These are phyloP conservation scores for Latrodectus geometricus DNA, from an alignment of 1,140 invertebrate genomes.

Conservation along the genomic window DNA sequence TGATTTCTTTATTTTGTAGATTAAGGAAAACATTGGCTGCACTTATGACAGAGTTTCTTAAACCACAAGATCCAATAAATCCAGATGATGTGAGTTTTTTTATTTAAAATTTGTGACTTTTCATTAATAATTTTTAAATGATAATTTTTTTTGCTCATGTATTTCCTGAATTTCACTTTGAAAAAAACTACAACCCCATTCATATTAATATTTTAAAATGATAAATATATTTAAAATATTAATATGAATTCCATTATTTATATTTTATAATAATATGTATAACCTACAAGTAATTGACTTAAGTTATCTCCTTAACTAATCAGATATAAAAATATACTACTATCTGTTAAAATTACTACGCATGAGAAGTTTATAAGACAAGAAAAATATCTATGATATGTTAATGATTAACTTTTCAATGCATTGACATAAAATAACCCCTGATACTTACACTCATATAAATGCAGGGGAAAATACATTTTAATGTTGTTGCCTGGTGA, in stretches of 20 bases:
- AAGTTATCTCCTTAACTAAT: too few species aligned
- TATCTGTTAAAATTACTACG: too few species aligned
- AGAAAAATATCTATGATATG: too few species aligned
- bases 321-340: too few species aligned
- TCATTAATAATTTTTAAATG: not conserved
- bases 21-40: conserved; percentile 40
- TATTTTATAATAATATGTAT: not conserved
- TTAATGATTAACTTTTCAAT: too few species aligned
- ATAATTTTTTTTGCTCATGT: not conserved
- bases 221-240: not conserved
- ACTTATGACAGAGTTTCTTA: conserved; percentile 40
- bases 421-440: too few species aligned
- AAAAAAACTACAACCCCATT: not conserved
- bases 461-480: too few species aligned
- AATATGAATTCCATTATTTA: not conserved
- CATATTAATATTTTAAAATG: too few species aligned
- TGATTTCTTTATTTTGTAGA: conserved; percentile 10
- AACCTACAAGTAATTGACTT: too few species aligned
- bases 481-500: too few species aligned
- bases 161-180: not conserved
- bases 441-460: too few species aligned
- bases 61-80: conserved; percentile 8
- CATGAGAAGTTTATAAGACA: too few species aligned
- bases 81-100: conserved; percentile 33
- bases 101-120: not conserved